Evolutionary conservation across 2,888 invertebrate species (phyloP).

Genomic region (Ophioninae sp.): DNA sequence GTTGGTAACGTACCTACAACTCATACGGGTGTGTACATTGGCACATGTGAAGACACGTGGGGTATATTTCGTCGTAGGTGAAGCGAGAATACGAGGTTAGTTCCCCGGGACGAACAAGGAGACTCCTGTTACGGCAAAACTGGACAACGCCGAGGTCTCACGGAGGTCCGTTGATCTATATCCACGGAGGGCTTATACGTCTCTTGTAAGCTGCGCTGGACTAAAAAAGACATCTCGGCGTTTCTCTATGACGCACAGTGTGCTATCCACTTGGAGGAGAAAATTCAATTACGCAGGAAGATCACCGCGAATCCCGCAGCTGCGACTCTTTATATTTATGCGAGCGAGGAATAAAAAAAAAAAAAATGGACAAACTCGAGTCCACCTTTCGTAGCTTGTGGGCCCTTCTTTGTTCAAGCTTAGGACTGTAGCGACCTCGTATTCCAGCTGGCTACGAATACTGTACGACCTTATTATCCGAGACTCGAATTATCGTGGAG

Average conservation of each 20-base stretch:
- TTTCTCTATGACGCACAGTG: slow-evolving; percentile 34
- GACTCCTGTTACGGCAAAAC: slow-evolving; percentile 68
- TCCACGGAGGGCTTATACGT: slow-evolving; percentile 17
- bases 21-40: too few species aligned
- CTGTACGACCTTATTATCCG: background rate
- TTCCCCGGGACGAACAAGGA: slow-evolving; percentile 68
- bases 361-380: background rate
- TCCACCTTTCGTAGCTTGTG: background rate
- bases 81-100: slow-evolving; percentile 23
- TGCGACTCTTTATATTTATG: slow-evolving; percentile 27
- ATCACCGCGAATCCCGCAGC: slow-evolving; percentile 54
- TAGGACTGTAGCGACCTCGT: background rate
- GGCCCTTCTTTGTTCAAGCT: background rate
- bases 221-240: background rate
- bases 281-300: slow-evolving; percentile 73
- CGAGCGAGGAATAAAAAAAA: background rate
- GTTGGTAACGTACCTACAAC: too few species aligned
- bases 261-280: slow-evolving; percentile 70
- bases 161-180: background rate
- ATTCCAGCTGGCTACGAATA: background rate
- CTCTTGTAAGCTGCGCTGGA: background rate
- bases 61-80: slow-evolving; percentile 67
- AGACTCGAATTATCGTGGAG: slow-evolving; percentile 4
- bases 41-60: background rate
- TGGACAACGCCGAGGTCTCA: slow-evolving; percentile 31